Evolutionary conservation across 35 echinoderm and acorn worm genomes (phyloP).

Genomic region (Lytechinus pictus): DNA sequence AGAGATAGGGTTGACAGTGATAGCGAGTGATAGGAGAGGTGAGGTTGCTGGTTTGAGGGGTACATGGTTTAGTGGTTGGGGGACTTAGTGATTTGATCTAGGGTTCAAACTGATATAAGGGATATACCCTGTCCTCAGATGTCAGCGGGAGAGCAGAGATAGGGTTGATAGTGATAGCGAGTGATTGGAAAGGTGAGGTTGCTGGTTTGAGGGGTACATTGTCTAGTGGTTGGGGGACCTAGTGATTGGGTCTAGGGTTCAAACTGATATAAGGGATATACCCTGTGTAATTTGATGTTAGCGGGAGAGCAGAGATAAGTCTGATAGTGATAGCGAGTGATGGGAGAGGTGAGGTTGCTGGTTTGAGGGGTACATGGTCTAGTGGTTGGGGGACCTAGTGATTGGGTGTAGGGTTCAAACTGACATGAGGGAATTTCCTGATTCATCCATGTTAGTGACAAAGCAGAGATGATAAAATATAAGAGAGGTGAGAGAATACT

Average conservation of each 20-base stretch:
- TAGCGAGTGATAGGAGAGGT: background rate
- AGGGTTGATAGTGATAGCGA: background rate
- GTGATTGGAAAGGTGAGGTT: background rate
- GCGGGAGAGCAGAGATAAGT: too few species aligned
- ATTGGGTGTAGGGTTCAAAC: background rate
- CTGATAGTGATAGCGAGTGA: background rate
- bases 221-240: background rate
- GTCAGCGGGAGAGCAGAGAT: background rate
- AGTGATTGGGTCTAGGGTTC: background rate
- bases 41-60: background rate
- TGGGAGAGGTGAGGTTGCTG: background rate
- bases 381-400: background rate
- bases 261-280: background rate
- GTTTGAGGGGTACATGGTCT: background rate
- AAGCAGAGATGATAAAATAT: too few species aligned
- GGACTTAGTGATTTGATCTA: background rate
- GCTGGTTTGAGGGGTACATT: background rate
- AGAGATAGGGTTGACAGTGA: background rate
- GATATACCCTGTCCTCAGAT: background rate
- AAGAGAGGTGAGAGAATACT: too few species aligned
- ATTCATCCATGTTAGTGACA: background rate
- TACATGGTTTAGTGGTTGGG: background rate
- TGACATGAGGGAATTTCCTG: background rate
- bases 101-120: background rate
- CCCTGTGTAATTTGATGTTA: background rate